phyloP scores from a whole-genome alignment of 2,797 vertebrate species.

The Alfaro cultratus region DNA sequence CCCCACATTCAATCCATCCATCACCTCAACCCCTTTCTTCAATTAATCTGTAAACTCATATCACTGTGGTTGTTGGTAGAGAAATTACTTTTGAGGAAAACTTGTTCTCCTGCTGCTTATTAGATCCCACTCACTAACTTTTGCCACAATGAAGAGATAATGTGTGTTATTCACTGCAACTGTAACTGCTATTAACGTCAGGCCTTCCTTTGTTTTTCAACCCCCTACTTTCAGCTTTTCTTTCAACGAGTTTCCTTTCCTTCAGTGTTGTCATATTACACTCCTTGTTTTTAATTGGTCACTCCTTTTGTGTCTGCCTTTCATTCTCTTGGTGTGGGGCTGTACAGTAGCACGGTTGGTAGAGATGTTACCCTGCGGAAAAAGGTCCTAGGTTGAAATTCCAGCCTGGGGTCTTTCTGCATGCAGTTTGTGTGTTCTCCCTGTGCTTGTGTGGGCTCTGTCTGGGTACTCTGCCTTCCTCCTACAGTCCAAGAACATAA shows the following conservation, averaged over 20 bases:
- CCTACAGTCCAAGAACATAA: neutral
- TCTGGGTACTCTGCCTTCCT: neutral
- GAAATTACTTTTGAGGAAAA: neutral
- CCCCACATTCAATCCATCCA: neutral
- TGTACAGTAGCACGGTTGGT: too few species aligned
- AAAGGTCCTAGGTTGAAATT: too few species aligned
- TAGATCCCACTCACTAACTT: neutral
- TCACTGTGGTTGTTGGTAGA: neutral
- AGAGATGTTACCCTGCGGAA: too few species aligned
- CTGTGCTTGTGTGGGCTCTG: neutral
- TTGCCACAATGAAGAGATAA: neutral
- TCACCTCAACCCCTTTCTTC: neutral
- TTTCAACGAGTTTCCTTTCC: neutral
- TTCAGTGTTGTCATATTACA: neutral
- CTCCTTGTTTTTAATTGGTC: neutral
- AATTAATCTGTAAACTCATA: neutral
- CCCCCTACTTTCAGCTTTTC: neutral
- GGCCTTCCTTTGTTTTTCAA: neutral
- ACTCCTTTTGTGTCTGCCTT: neutral
- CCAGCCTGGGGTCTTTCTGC: too few species aligned
- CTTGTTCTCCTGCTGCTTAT: neutral
- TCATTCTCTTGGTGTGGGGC: neutral
- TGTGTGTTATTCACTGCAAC: neutral
- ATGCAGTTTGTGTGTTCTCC: too few species aligned
- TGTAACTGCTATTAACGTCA: neutral